These are phyloP conservation scores for Sogatella furcifera DNA, from an alignment of 1,140 invertebrate genomes.

Conservation along the genomic window DNA sequence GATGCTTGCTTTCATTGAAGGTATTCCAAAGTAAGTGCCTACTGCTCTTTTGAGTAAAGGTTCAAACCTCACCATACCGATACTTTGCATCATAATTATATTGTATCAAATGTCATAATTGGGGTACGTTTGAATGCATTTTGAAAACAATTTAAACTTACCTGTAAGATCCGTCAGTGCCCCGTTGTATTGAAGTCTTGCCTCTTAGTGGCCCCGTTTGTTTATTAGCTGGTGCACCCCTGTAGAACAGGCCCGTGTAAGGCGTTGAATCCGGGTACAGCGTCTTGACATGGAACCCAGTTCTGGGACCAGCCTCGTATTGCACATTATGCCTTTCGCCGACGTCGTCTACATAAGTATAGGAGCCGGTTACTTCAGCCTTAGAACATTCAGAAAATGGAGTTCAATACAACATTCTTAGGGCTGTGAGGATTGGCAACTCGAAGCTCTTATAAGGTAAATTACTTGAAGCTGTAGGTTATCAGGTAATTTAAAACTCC, in stretches of 20 bases:
- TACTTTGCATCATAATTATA: no score
- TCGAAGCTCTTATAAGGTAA: no score
- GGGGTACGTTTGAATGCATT: no score
- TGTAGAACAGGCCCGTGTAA: slow-evolving; percentile 36
- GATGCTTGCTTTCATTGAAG: no score
- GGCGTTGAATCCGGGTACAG: slow-evolving; percentile 47
- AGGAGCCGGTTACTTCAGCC: slow-evolving; percentile 43
- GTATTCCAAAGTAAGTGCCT: no score
- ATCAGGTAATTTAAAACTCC: no score
- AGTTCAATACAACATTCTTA: neutral
- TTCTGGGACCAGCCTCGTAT: slow-evolving; percentile 56
- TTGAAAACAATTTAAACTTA: neutral
- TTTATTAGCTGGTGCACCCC: slow-evolving; percentile 31
- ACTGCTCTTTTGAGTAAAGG: no score
- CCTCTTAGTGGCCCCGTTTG: slow-evolving; percentile 40
- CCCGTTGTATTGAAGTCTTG: slow-evolving; percentile 45
- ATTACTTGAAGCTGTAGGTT: no score
- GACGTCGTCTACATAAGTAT: slow-evolving; percentile 55
- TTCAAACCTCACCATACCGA: no score
- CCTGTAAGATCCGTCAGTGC: slow-evolving; percentile 49
- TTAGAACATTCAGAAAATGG: slow-evolving; percentile 37
- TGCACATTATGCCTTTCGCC: slow-evolving; percentile 58
- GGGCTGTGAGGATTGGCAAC: neutral
- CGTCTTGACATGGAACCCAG: slow-evolving; percentile 58
- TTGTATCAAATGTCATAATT: no score